Conservation (phyloP, 2,797 vertebrate species). For the Botia kubotai region DNA sequence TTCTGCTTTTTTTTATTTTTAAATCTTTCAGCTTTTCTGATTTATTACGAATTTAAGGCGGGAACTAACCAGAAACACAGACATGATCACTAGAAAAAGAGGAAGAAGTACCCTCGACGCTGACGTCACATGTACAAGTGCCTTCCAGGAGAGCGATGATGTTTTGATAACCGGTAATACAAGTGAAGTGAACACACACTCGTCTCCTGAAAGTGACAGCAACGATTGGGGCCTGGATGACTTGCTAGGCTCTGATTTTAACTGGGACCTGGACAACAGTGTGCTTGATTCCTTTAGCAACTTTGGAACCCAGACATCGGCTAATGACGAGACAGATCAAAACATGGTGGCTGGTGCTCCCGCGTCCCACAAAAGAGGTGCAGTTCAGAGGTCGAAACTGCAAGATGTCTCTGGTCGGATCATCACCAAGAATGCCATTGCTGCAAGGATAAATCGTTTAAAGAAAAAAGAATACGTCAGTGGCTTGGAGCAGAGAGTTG, state of each 20-base stretch:
- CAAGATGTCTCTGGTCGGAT: slow-evolving; percentile 63
- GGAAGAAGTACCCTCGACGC: slow-evolving; percentile 37
- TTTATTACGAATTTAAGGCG: neutral
- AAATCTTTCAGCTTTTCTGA: neutral
- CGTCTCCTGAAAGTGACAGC: slow-evolving; percentile 65
- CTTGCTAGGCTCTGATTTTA: slow-evolving; percentile 78
- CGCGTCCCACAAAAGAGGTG: slow-evolving; percentile 66
- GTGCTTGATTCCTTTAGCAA: slow-evolving; percentile 61
- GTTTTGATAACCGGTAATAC: slow-evolving; percentile 30
- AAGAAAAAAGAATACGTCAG: slow-evolving; percentile 93
- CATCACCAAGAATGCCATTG: slow-evolving; percentile 88
- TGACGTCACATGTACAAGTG: slow-evolving; percentile 42
- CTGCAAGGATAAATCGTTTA: slow-evolving; percentile 90
- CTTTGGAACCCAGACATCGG: slow-evolving; percentile 56
- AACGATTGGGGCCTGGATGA: slow-evolving; percentile 83
- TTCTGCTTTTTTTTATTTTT: neutral
- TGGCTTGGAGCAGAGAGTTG: slow-evolving; percentile 86
- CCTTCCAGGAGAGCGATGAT: slow-evolving; percentile 64
- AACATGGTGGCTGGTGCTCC: slow-evolving; percentile 61
- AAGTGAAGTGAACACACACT: slow-evolving; percentile 1
- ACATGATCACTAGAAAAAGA: slow-evolving; percentile 68
- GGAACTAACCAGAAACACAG: neutral
- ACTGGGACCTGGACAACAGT: slow-evolving; percentile 72
- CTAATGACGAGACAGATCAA: slow-evolving; percentile 45
- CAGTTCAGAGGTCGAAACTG: slow-evolving; percentile 58